Evolutionary conservation across 2,888 invertebrate genomes (phyloP), one percentile per base, ranked within the genome.

Genomic region (Hemicrepidius hirtus): DNA sequence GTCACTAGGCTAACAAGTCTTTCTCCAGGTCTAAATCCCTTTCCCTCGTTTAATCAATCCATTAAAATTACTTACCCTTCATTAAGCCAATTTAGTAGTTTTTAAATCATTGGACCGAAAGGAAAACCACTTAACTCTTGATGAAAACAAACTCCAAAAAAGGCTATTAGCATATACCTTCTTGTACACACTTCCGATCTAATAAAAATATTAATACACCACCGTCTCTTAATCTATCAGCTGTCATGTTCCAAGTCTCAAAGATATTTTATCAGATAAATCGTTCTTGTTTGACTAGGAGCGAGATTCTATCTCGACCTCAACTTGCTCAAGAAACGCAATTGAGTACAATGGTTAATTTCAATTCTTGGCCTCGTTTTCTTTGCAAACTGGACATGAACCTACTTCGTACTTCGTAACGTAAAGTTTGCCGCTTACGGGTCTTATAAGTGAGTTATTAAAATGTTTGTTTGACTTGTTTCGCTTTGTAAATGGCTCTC

Each of bases 321-420:
- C 72, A 68, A 57, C 44, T 66, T 60, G 69, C 53, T 66, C 50
- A 73, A 69, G 73, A 69, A 69, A 72, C 63, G 69, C 63, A 73
- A 73, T 73, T 69, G 68, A 65, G 68, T 44, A 64, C 62, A 73
- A 73, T 73, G 65, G 60, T 64, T 32, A 68, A 72, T 72, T 72
- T 72, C 72, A 72, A 72, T 72, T 64, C 69, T 73, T 73, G 73
- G 64, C 73, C 73, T 73, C 65, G 59, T 66, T 73, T 55, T 62
- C 49, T 24, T 49, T 21, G 53, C 28, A 44, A 68, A 65, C 57
- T 46, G 60, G 62, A 41, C 49, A 60, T 64, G 49, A 67, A 72
- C 72, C 68, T 67, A 63, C 67, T 66, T 66, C 49, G 60, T 28
- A 10, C 4, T n/a, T n/a, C 18, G 50, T 24, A 24, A 57, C 37